A percentile compares a stretch with the other conserved stretches of the same genome.
phyloP scores from a whole-genome alignment of 1,140 invertebrate genomes.

The Heliconius eleuchia region DNA sequence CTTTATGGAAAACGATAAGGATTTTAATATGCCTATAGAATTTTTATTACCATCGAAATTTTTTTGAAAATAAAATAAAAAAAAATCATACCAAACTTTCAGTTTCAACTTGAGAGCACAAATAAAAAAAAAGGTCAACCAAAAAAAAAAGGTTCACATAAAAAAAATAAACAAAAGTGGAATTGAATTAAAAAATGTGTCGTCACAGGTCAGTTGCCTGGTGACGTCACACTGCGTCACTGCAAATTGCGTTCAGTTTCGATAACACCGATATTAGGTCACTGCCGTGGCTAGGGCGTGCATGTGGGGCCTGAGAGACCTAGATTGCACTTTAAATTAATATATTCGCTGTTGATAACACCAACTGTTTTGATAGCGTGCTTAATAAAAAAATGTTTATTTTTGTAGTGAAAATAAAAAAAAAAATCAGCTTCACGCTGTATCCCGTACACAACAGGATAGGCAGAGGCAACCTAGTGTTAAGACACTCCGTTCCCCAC shows the following conservation, averaged over 20 bases:
- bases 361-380: neutral
- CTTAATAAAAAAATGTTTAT: no score
- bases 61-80: no score
- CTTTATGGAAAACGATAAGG: no score
- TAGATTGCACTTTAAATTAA: constrained; percentile 8
- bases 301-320: neutral
- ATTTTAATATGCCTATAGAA: no score
- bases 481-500: no score
- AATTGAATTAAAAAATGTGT: constrained; percentile 3
- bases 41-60: no score
- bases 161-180: neutral
- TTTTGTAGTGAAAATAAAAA: no score
- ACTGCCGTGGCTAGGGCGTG: constrained; percentile 45
- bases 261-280: constrained; percentile 51
- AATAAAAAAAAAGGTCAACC: neutral
- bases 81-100: no score
- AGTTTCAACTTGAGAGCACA: no score
- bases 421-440: no score
- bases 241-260: constrained; percentile 40
- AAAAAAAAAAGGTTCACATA: neutral
- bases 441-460: no score
- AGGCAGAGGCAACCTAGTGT: no score
- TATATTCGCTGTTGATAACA: neutral
- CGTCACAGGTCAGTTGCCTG: constrained; percentile 37
- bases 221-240: constrained; percentile 51